These are phyloP conservation scores for Buphagus erythrorhynchus DNA, from an alignment of 2,797 vertebrate genomes.

Conservation along the genomic window DNA sequence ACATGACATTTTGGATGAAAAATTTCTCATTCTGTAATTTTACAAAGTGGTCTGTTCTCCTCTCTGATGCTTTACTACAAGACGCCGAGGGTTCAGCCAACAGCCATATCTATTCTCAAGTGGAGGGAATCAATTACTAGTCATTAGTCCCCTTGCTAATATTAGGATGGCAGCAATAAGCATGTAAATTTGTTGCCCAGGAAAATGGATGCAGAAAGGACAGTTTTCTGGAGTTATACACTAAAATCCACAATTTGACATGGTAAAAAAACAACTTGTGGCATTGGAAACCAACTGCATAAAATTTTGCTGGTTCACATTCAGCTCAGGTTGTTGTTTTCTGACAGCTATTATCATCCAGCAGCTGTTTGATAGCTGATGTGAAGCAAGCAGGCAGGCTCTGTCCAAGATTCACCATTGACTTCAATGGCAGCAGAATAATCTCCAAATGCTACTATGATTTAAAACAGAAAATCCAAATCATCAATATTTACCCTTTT, in stretches of 20 bases:
- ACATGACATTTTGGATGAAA: not conserved
- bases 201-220: not conserved
- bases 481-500: not conserved
- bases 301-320: not conserved
- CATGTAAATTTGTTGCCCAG: not conserved
- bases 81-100: not conserved
- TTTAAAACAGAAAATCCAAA: not conserved
- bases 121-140: not conserved
- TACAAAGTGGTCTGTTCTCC: not conserved
- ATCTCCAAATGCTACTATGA: not conserved
- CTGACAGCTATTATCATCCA: not conserved
- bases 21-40: not conserved
- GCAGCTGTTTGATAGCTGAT: not conserved
- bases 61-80: not conserved
- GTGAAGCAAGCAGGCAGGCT: not conserved
- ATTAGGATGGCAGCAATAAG: not conserved
- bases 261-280: not conserved
- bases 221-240: not conserved
- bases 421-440: not conserved
- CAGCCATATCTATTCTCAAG: not conserved
- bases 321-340: conserved; percentile 5
- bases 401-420: not conserved
- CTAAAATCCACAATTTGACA: not conserved
- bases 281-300: not conserved
- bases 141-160: not conserved